Percentiles rank a stretch among this genome's conserved stretches.
Conservation (phyloP, 92 coral and sea anemone genomes). For the Porites lobata region DNA sequence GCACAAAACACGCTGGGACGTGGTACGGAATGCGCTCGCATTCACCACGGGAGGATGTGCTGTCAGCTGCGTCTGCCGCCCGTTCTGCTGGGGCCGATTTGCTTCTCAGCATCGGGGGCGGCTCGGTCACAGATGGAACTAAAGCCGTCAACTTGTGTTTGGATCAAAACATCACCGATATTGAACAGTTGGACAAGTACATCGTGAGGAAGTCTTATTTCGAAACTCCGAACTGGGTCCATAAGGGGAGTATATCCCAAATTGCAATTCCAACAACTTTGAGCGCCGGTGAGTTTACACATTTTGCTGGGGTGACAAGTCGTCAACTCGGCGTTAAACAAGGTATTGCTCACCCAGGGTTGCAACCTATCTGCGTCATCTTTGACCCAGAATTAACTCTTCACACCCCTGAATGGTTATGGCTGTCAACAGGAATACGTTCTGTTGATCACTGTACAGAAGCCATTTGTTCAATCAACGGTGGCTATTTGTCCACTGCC, state of each 20-base stretch:
- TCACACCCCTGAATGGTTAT: slow-evolving; percentile 23
- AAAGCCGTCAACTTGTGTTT: slow-evolving; percentile 25
- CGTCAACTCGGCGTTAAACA: slow-evolving; percentile 17
- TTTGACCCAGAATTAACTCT: slow-evolving; percentile 20
- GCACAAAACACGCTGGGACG: slow-evolving; percentile 22
- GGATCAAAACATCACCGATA: slow-evolving; percentile 22
- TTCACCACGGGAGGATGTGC: slow-evolving; percentile 26
- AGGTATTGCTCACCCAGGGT: slow-evolving; percentile 13
- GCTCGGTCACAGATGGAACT: slow-evolving; percentile 26
- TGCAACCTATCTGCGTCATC: slow-evolving; percentile 26
- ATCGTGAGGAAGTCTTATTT: slow-evolving; percentile 2
- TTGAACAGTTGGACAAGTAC: slow-evolving; percentile 29
- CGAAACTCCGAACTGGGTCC: slow-evolving; percentile 10
- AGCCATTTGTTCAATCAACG: slow-evolving; percentile 31
- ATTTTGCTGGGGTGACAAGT: slow-evolving; percentile 14
- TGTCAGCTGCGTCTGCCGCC: slow-evolving; percentile 23
- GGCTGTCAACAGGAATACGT: slow-evolving; percentile 32
- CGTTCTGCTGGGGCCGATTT: slow-evolving; percentile 13
- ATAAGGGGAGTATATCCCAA: neutral
- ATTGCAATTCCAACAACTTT: slow-evolving; percentile 26
- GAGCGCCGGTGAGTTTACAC: slow-evolving; percentile 24
- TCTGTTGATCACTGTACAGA: slow-evolving; percentile 31
- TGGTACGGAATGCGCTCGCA: slow-evolving; percentile 35
- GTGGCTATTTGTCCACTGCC: slow-evolving; percentile 3
- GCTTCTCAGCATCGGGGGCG: slow-evolving; percentile 21